Evolutionary conservation across 2,888 invertebrate species (phyloP), one percentile per base, ranked within the genome.

Genomic region (Parapristionchus giblindavisi): DNA sequence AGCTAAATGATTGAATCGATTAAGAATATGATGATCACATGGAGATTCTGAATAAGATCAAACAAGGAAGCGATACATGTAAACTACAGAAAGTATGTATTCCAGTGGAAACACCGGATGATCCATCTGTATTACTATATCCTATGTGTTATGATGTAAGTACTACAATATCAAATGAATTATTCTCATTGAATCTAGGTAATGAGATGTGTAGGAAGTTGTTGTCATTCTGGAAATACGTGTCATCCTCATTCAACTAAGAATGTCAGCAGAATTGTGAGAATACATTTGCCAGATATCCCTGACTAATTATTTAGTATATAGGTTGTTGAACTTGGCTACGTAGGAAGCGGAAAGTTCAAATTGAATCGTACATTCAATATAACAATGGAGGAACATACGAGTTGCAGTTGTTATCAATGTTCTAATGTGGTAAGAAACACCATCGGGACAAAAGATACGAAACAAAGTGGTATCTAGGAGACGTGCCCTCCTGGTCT

Each of bases 301-400:
- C 43, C 3, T n/a, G 14, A 3, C 21, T 14, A 40, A 56, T 8
- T n/a, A 38, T 8, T 11, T 34, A 32, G 27, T 1, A 52, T 8
- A 14, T 52, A 81, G 81, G 76, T 81, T 14, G 78, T 79, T 3
- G 77, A 78, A 52, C 60, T 82, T 17, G 54, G 76, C 0, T 82
- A 82, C 61, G 76, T 80, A 27, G 82, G 82, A 71, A 78, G 80
- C 56, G 77, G 77, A 21, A 76, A 80, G 1, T 80, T 82, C 65
- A 82, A 79, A 76, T 65, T 82, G 54, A 80, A 81, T 48, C 75
- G 76, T 65, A 82, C 81, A 0, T 75, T 77, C 65, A 80, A 81
- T 61, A 82, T 82, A 38, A 78, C 79, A 0, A 81, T 82, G 81
- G 82, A 81, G 68, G 81, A 81, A 52, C 82, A 82, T 71, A 79